Conservation (phyloP, 2,797 vertebrate genomes). For the Hephaestus fuliginosus region DNA sequence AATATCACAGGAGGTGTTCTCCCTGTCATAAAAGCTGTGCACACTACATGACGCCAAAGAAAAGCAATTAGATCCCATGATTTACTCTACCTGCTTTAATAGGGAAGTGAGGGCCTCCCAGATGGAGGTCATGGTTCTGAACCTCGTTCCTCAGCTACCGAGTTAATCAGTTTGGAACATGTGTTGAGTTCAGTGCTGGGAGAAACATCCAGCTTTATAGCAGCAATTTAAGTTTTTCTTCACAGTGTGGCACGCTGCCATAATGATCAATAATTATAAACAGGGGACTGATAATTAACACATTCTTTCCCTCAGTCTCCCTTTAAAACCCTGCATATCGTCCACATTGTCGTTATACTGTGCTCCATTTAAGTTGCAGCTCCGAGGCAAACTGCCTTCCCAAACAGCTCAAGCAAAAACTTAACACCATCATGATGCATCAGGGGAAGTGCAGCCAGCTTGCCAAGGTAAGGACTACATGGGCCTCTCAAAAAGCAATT, state of each 20-base stretch:
- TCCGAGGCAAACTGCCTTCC: slow-evolving; percentile 48
- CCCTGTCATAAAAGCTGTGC: slow-evolving; percentile 53
- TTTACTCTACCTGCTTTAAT: slow-evolving; percentile 80
- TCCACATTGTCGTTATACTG: slow-evolving; percentile 26
- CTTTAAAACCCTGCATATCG: slow-evolving; percentile 31
- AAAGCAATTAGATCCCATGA: slow-evolving; percentile 81
- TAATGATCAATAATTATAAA: slow-evolving; percentile 57
- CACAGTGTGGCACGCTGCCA: slow-evolving; percentile 21
- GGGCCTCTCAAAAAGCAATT: slow-evolving; percentile 86
- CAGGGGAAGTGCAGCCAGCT: slow-evolving; percentile 72
- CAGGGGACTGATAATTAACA: slow-evolving; percentile 28
- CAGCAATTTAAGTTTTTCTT: slow-evolving; percentile 49
- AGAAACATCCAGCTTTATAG: slow-evolving; percentile 45
- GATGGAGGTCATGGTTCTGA: slow-evolving; percentile 76
- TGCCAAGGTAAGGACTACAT: slow-evolving; percentile 78
- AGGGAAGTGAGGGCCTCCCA: slow-evolving; percentile 72
- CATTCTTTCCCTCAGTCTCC: slow-evolving; percentile 36
- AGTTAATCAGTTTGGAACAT: slow-evolving; percentile 73
- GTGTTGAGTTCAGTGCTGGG: slow-evolving; percentile 32
- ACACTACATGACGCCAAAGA: slow-evolving; percentile 64
- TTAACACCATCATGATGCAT: slow-evolving; percentile 68
- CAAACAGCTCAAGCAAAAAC: slow-evolving; percentile 62
- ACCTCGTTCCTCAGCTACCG: slow-evolving; percentile 67
- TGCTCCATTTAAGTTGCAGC: slow-evolving; percentile 57
- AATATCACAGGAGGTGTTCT: slow-evolving; percentile 23